Percentiles rank a stretch among this genome's conserved stretches.
Evolutionary conservation across 2,797 vertebrate genomes (phyloP).

Genomic region (Eurystomus glaucurus): DNA sequence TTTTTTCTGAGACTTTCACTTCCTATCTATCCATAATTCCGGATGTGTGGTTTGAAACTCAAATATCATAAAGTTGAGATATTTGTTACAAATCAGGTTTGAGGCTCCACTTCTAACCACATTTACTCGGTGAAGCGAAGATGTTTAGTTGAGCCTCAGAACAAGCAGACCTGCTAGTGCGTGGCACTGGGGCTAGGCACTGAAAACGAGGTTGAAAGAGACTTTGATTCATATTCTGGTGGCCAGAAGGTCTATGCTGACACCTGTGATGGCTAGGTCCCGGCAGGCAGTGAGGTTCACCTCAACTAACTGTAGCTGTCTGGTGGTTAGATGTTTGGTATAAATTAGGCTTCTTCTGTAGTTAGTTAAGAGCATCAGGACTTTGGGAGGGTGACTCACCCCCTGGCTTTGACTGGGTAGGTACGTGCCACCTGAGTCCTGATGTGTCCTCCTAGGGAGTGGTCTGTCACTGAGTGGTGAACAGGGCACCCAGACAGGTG

Average conservation of each 20-base stretch:
- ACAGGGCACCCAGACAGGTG: neutral
- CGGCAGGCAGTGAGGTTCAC: neutral
- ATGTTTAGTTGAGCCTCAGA: neutral
- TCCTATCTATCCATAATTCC: neutral
- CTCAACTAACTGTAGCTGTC: neutral
- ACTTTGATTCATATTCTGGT: neutral
- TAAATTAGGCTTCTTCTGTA: neutral
- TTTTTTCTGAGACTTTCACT: neutral
- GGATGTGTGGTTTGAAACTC: neutral
- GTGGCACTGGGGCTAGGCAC: neutral
- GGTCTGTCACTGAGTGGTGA: neutral
- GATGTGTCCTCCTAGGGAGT: neutral
- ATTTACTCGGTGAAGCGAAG: neutral
- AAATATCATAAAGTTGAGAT: neutral
- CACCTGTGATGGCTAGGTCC: rapidly evolving
- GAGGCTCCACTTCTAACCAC: neutral
- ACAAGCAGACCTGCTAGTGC: neutral
- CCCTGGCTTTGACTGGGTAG: neutral
- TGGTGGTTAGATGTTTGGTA: neutral
- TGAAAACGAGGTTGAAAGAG: neutral
- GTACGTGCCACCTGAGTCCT: neutral
- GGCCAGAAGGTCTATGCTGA: neutral
- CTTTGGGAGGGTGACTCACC: neutral
- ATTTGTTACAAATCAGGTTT: neutral
- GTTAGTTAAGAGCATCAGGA: neutral